Evolutionary conservation across 2,797 vertebrate species (phyloP).

Genomic region (Hybognathus amarus): DNA sequence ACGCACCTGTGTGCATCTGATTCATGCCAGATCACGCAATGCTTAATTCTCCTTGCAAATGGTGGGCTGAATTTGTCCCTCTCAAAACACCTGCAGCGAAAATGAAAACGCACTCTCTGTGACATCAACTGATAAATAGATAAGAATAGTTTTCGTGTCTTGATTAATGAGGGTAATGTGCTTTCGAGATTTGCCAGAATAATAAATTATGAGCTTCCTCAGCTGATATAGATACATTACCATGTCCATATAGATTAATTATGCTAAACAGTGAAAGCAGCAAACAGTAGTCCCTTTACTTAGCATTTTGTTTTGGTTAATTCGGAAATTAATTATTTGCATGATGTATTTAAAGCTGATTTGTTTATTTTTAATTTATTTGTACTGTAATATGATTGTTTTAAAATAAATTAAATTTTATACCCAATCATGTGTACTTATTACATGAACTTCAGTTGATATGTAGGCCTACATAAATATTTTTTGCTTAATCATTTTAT

Average conservation of each 20-base stretch:
- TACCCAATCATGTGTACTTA: background rate
- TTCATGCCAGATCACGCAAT: slow-evolving; percentile 51
- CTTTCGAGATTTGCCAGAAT: slow-evolving; percentile 32
- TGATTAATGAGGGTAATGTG: slow-evolving; percentile 34
- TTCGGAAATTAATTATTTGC: background rate
- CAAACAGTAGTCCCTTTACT: background rate
- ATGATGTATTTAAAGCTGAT: background rate
- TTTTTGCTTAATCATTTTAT: background rate
- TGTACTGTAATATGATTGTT: background rate
- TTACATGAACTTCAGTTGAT: background rate
- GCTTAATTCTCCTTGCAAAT: slow-evolving; percentile 29
- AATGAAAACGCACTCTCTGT: slow-evolving; percentile 20
- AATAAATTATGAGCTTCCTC: slow-evolving; percentile 34
- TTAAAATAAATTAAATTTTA: background rate
- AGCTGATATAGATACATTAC: background rate
- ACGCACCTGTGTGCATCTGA: slow-evolving; percentile 57
- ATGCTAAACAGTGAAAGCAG: slow-evolving; percentile 9
- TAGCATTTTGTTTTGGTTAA: background rate
- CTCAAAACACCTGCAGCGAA: slow-evolving; percentile 51
- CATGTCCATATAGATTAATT: background rate
- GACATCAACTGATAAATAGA: slow-evolving; percentile 6
- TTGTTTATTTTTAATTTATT: background rate
- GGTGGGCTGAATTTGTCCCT: slow-evolving; percentile 21
- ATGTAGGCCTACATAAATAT: background rate
- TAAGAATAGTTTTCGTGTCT: slow-evolving; percentile 36